A percentile compares a stretch with the other conserved stretches of the same genome.
Evolutionary conservation across 2,888 invertebrate genomes (phyloP).

Genomic region (Lordiphosa andalusiaca): DNA sequence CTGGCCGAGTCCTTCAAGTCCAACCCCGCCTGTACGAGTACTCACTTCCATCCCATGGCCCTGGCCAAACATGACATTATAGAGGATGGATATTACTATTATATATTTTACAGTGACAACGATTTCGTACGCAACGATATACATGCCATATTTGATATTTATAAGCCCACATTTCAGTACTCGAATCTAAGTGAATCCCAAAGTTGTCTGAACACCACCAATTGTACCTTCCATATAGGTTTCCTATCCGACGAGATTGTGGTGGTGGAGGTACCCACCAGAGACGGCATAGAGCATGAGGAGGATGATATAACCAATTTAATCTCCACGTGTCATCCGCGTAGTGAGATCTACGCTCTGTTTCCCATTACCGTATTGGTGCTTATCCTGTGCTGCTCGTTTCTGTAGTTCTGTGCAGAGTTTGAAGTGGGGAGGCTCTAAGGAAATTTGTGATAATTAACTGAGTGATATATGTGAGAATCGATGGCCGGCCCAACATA

Average conservation of each 20-base stretch:
- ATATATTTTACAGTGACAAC: conserved; percentile 93
- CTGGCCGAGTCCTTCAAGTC: conserved; percentile 87
- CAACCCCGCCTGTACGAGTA: conserved; percentile 85
- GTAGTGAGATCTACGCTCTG: conserved; percentile 88
- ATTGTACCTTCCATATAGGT: conserved; percentile 87
- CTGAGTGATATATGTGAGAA: conserved; percentile 56
- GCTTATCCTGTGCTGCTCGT: conserved; percentile 89
- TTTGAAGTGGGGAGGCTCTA: background rate
- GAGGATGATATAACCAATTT: conserved; percentile 87
- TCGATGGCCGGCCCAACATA: conserved; percentile 40
- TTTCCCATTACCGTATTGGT: conserved; percentile 89
- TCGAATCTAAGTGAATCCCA: conserved; percentile 80
- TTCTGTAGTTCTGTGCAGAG: conserved; percentile 82
- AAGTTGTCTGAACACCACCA: conserved; percentile 88
- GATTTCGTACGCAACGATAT: conserved; percentile 89
- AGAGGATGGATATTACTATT: conserved; percentile 92
- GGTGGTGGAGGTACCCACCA: conserved; percentile 91
- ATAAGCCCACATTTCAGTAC: conserved; percentile 91
- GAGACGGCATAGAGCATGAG: conserved; percentile 89
- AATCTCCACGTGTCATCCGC: conserved; percentile 89
- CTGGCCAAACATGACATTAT: conserved; percentile 85
- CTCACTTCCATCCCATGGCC: conserved; percentile 84
- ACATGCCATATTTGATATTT: conserved; percentile 91
- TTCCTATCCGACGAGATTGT: conserved; percentile 89
- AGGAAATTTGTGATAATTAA: conserved; percentile 57